Conservation (phyloP, 2,888 invertebrate genomes). For the Ormyrus labotus region DNA sequence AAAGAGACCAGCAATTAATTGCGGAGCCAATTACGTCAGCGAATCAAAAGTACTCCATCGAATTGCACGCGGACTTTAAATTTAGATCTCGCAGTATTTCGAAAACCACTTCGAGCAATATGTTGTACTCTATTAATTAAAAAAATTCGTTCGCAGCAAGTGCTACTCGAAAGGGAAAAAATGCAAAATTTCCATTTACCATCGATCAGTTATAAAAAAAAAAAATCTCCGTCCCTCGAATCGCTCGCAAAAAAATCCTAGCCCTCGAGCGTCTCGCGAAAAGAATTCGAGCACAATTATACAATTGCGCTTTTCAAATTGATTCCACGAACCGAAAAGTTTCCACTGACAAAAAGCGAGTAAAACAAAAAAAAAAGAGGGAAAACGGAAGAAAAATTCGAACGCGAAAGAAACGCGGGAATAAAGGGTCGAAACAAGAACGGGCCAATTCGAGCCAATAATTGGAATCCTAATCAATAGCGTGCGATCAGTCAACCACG, state of each 20-base stretch:
- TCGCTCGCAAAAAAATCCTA: too few species aligned
- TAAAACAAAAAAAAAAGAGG: background rate
- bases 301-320: slow-evolving; percentile 11
- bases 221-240: too few species aligned
- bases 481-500: slow-evolving; percentile 62
- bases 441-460: slow-evolving; percentile 67
- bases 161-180: background rate
- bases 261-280: too few species aligned
- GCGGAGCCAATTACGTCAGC: too few species aligned
- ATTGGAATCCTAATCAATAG: slow-evolving; percentile 73
- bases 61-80: too few species aligned
- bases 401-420: background rate
- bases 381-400: background rate
- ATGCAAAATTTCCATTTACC: background rate
- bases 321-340: background rate
- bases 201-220: too few species aligned
- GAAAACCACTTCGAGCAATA: too few species aligned
- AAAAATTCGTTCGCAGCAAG: too few species aligned
- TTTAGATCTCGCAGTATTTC: too few species aligned
- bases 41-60: too few species aligned
- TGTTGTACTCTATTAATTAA: too few species aligned
- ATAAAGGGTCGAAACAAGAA: slow-evolving; percentile 57
- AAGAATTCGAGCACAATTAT: slow-evolving; percentile 16
- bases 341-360: background rate
- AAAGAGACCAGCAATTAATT: too few species aligned